Percentiles rank a stretch among this genome's conserved stretches.
These are phyloP conservation scores for Heliconius cydno DNA, from an alignment of 2,888 invertebrate genomes.

Conservation along the genomic window DNA sequence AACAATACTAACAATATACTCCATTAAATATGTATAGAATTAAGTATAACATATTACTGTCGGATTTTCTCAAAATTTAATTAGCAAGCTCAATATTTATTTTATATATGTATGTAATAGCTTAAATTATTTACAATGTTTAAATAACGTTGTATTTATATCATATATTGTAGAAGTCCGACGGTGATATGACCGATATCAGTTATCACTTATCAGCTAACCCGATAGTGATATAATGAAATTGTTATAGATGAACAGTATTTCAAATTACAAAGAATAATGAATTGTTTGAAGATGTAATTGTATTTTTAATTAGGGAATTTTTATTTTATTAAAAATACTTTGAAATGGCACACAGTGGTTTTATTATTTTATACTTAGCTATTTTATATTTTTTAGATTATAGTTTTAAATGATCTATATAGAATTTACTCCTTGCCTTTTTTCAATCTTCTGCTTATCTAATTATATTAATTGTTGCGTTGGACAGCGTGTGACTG, in stretches of 20 bases:
- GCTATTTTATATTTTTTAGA: neutral
- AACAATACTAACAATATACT: neutral
- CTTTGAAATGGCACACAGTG: conserved; percentile 32
- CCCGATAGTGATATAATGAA: neutral
- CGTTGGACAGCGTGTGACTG: too few species aligned
- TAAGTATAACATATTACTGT: conserved; percentile 1
- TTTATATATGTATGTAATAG: neutral
- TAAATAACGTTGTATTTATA: neutral
- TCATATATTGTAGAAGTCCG: conserved; percentile 12
- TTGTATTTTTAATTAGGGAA: conserved; percentile 46
- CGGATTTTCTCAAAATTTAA: conserved; percentile 5
- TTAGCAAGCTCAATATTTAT: conserved; percentile 11
- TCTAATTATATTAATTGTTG: too few species aligned
- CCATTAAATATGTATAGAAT: neutral
- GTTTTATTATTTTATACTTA: conserved; percentile 17
- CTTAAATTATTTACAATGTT: conserved; percentile 1
- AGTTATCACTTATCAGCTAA: neutral
- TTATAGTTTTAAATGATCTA: too few species aligned
- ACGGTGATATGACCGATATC: conserved; percentile 19
- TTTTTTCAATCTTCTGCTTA: too few species aligned
- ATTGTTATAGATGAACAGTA: conserved; percentile 46
- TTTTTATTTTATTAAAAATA: conserved; percentile 50
- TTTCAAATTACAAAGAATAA: conserved; percentile 45
- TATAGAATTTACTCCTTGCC: too few species aligned
- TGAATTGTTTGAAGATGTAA: conserved; percentile 45